phyloP scores from a whole-genome alignment of 2,113 vertebrate species.

The Xiphias gladius region DNA sequence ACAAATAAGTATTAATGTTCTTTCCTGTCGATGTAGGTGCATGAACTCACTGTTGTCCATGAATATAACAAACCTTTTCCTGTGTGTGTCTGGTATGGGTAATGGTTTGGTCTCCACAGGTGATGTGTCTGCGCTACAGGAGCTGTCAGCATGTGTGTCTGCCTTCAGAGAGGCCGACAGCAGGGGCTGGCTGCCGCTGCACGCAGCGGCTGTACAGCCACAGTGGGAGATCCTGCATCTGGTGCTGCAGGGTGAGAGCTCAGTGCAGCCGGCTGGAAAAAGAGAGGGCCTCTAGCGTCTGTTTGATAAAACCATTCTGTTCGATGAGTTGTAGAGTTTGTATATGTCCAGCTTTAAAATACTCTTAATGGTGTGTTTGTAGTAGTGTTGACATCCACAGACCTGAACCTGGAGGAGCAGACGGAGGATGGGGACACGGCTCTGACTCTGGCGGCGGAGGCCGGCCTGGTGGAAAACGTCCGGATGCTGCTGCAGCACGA shows the following conservation, averaged over 20 bases:
- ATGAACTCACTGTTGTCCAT: not conserved
- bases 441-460: slow-evolving; percentile 87
- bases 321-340: not conserved
- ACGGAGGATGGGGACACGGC: slow-evolving; percentile 88
- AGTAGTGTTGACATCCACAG: slow-evolving; percentile 72
- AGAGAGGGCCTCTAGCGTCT: not conserved
- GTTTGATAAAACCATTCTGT: not conserved
- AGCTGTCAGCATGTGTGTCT: slow-evolving; percentile 75
- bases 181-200: slow-evolving; percentile 87
- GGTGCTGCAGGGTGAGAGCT: slow-evolving; percentile 86
- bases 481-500: slow-evolving; percentile 84
- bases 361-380: not conserved
- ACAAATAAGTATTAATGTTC: not conserved
- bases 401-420: slow-evolving; percentile 87
- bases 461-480: slow-evolving; percentile 83
- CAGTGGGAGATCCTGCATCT: slow-evolving; percentile 82
- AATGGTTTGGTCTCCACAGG: slow-evolving; percentile 73
- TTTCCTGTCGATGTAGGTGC: not conserved
- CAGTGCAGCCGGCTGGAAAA: too few relatives aligned
- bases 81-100: not conserved
- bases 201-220: slow-evolving; percentile 83
- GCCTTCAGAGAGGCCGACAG: slow-evolving; percentile 88
- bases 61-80: not conserved
- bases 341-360: not conserved
- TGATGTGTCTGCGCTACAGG: slow-evolving; percentile 82